These are phyloP conservation scores for Picus viridis DNA, from an alignment of 2,797 vertebrate species.

Conservation along the genomic window DNA sequence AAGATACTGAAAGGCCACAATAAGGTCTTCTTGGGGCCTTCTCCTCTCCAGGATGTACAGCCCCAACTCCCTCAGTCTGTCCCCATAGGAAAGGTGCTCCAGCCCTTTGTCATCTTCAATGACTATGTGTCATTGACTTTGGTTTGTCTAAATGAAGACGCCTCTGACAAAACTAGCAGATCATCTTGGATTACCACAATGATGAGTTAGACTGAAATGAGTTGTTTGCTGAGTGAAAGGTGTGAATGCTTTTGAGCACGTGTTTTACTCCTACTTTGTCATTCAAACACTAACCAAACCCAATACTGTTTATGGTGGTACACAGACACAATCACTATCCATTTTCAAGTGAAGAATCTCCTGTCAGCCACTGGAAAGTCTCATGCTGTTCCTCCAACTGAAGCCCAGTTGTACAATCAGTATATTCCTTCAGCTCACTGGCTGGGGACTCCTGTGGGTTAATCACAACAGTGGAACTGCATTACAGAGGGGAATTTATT, in stretches of 20 bases:
- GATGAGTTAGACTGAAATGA: neutral
- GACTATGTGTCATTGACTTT: neutral
- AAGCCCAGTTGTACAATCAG: neutral
- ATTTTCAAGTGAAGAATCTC: neutral
- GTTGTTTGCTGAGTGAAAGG: neutral
- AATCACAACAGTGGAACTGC: neutral
- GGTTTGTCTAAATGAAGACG: neutral
- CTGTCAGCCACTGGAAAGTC: neutral
- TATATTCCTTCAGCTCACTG: neutral
- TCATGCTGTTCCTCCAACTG: neutral
- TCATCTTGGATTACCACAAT: neutral
- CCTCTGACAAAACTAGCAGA: neutral
- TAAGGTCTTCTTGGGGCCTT: too few species aligned
- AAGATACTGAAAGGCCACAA: too few species aligned
- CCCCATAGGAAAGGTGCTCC: too few species aligned
- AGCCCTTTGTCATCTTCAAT: neutral
- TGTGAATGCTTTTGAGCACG: neutral
- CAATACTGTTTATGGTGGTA: neutral
- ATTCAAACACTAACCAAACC: neutral
- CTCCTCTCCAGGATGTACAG: too few species aligned
- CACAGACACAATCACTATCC: neutral
- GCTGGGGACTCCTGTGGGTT: neutral
- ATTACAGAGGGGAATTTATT: neutral
- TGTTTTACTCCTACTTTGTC: neutral
- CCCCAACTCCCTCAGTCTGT: too few species aligned